Evolutionary conservation across 2,888 invertebrate genomes (phyloP), one percentile per base, ranked within the genome.

Genomic region (Stenodera caucasica): DNA sequence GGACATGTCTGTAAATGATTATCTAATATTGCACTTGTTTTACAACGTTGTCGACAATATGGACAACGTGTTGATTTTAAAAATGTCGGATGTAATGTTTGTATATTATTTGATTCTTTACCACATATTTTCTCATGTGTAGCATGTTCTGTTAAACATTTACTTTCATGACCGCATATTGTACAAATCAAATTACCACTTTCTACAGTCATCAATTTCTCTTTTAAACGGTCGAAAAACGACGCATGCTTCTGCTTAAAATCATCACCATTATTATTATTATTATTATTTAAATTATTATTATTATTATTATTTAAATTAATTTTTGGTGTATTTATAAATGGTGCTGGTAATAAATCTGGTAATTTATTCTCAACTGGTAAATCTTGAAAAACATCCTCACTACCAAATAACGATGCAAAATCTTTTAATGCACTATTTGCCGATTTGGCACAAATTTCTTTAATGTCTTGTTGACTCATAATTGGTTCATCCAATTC

Each of bases 31-130:
- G 88, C 85, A 70, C 91, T 91, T 26, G 91, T 91, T 81, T 94
- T 94, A 80, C 93, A 94, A 63, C 93, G 85, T 77, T 92, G 92
- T 66, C 93, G 86, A 78, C 94, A 94, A 76, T 90, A 88, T 79
- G 92, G 92, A 77, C 94, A 94, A 60, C 94, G 85, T 53, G 91
- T 90, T 12, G 92, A 90, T 65, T 89, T 86, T 68, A 82, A 84
- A 50, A 60, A 60, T 21, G 49, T 63, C n/a, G 57, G 14, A 12
- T 30, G 49, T 63, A 15, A 64, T 55, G n/a, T 68, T 62, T 26
- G 73, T 58, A 68, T 57, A 55, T 63, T 71, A 14, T 57, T 67
- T 7, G 51, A 63, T 59, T 71, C 72, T 53, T 80, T 82, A 45
- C 84, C 84, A 73, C 89, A 91, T 58, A 82, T 83, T 77, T 90